A percentile compares a stretch with the other conserved stretches of the same genome.
Evolutionary conservation across 1,140 invertebrate species (phyloP).

Genomic region (Hyles vespertilio): DNA sequence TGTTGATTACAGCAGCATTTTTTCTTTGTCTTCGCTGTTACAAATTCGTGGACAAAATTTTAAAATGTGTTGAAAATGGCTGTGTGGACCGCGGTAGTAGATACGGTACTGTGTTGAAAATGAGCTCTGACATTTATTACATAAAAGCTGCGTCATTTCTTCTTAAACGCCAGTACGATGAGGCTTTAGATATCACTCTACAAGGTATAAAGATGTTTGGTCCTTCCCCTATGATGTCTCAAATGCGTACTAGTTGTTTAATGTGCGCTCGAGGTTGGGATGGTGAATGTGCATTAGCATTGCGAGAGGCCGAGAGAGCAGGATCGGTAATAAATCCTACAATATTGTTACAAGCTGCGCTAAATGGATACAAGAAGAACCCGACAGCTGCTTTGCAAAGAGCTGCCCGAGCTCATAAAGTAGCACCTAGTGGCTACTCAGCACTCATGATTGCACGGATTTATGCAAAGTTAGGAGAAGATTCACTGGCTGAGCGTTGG

Average conservation of each 20-base stretch:
- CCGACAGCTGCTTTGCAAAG: conserved; percentile 45
- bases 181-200: conserved; percentile 37
- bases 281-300: conserved; percentile 47
- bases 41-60: conserved; percentile 44
- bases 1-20: conserved; percentile 56
- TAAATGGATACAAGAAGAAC: conserved; percentile 36
- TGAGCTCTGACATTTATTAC: conserved; percentile 43
- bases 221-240: conserved; percentile 49
- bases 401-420: conserved; percentile 54
- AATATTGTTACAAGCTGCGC: conserved; percentile 45
- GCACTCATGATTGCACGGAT: conserved; percentile 48
- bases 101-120: conserved; percentile 13
- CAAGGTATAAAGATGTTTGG: conserved; percentile 48
- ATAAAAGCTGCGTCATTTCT: conserved; percentile 47
- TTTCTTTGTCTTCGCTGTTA: conserved; percentile 63
- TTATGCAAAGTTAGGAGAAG: conserved; percentile 40
- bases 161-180: conserved; percentile 31
- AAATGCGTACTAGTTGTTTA: conserved; percentile 50
- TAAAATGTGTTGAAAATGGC: conserved; percentile 44
- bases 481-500: conserved; percentile 51
- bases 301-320: conserved; percentile 42
- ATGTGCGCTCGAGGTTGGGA: conserved; percentile 47
- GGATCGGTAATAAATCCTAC: conserved; percentile 41
- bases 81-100: conserved; percentile 41
- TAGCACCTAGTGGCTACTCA: conserved; percentile 49